These are phyloP conservation scores for Pollenia labialis DNA, from an alignment of 2,888 invertebrate species.

Conservation along the genomic window DNA sequence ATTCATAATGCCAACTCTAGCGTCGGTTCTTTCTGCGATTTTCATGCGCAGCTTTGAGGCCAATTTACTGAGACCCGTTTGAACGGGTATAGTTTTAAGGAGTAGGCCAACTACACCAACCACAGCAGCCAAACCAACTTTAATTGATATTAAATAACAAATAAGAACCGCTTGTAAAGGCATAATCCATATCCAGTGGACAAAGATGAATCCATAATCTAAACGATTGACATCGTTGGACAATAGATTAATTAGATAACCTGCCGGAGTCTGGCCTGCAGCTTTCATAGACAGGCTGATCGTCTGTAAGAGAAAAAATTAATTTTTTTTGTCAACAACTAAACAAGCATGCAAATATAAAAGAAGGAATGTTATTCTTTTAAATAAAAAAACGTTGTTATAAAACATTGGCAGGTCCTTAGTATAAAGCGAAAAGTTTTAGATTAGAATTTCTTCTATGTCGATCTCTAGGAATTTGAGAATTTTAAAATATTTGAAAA, in stretches of 20 bases:
- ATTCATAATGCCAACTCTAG: conserved; percentile 95
- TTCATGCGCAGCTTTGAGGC: conserved; percentile 86
- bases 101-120: conserved; percentile 92
- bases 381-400: no score
- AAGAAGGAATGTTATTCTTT: no score
- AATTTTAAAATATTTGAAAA: no score
- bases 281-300: conserved; percentile 89
- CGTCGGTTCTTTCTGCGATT: conserved; percentile 94
- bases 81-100: conserved; percentile 91
- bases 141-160: conserved; percentile 90
- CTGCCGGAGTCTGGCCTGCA: conserved; percentile 90
- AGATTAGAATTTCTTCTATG: no score
- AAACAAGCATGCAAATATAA: no score
- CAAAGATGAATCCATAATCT: conserved; percentile 92
- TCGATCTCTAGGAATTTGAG: no score
- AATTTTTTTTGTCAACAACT: no score
- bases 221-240: conserved; percentile 97
- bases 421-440: no score
- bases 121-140: conserved; percentile 89
- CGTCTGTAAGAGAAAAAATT: conserved; percentile 84
- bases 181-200: conserved; percentile 95
- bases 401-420: no score
- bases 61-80: conserved; percentile 85
- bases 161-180: conserved; percentile 88
- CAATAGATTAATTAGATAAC: conserved; percentile 95